Percentiles rank a stretch among this genome's conserved stretches.
phyloP scores from a whole-genome alignment of 1,140 invertebrate species.

The Batillaria attramentaria region DNA sequence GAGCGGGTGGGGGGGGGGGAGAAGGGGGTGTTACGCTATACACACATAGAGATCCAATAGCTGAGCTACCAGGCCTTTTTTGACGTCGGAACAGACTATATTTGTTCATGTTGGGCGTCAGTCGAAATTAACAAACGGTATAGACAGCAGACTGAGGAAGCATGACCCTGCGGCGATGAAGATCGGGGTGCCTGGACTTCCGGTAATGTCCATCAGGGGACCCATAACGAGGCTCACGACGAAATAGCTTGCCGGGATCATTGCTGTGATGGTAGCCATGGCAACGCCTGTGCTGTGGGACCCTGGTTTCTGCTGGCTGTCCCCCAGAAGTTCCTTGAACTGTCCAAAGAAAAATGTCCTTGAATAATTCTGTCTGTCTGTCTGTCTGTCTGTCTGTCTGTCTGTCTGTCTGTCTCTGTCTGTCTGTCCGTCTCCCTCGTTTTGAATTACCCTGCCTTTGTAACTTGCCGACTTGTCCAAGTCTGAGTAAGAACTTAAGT shows the following conservation, averaged over 20 bases:
- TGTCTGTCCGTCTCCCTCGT: constrained; percentile 5
- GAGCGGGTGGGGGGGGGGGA: too few relatives aligned
- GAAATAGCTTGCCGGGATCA: constrained; percentile 30
- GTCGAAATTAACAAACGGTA: background rate
- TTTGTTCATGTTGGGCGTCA: too few relatives aligned
- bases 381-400: constrained; percentile 10
- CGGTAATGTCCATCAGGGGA: constrained; percentile 22
- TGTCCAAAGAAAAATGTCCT: background rate
- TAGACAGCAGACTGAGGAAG: background rate
- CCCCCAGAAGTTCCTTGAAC: background rate
- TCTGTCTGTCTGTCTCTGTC: constrained; percentile 9
- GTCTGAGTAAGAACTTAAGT: too few relatives aligned
- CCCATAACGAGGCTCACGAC: constrained; percentile 31
- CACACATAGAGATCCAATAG: too few relatives aligned
- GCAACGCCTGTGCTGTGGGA: background rate
- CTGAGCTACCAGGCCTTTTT: too few relatives aligned
- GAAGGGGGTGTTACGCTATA: too few relatives aligned
- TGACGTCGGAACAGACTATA: too few relatives aligned
- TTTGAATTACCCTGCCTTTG: too few relatives aligned
- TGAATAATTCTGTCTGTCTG: background rate
- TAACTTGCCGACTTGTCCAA: too few relatives aligned
- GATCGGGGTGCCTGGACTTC: constrained; percentile 17
- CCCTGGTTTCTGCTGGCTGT: background rate
- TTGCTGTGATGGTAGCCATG: constrained; percentile 21
- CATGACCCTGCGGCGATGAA: background rate